A percentile compares a stretch with the other conserved stretches of the same genome.
Evolutionary conservation across 2,113 vertebrate genomes (phyloP).

Genomic region (Sylvia atricapilla): DNA sequence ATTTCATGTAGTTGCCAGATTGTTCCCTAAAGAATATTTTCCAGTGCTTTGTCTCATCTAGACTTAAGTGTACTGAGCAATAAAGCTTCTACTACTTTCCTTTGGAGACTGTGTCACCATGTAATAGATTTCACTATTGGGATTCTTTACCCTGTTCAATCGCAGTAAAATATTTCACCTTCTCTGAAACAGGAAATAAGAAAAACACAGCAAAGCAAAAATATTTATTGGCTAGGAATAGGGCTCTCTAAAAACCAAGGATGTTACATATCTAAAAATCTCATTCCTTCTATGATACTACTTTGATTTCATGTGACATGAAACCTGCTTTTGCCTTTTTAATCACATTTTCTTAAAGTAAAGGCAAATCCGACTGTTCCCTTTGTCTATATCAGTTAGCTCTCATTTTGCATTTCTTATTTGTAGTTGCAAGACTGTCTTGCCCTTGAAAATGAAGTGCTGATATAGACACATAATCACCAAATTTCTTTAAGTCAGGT

Average conservation of each 20-base stretch:
- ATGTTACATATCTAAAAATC: background rate
- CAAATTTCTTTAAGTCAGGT: background rate
- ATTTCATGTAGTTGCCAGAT: background rate
- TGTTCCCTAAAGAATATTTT: conserved; percentile 44
- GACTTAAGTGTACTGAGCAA: conserved; percentile 29
- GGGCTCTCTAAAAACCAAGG: background rate
- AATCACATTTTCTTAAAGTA: background rate
- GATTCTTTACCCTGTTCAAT: conserved; percentile 27
- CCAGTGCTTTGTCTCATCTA: background rate
- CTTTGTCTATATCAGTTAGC: background rate
- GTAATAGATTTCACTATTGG: conserved; percentile 31
- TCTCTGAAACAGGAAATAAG: background rate
- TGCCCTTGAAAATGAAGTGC: background rate
- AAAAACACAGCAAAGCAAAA: conserved; percentile 1
- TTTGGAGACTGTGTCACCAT: conserved; percentile 11
- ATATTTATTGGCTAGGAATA: background rate
- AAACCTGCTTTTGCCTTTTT: background rate
- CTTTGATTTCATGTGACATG: background rate
- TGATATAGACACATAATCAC: background rate
- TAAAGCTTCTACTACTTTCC: conserved; percentile 28
- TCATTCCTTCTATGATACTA: background rate
- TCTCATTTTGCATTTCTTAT: background rate
- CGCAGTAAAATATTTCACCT: background rate
- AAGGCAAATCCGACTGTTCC: background rate
- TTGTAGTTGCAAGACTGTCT: background rate